phyloP scores from a whole-genome alignment of 2,797 vertebrate genomes.

The Rhincodon typus region DNA sequence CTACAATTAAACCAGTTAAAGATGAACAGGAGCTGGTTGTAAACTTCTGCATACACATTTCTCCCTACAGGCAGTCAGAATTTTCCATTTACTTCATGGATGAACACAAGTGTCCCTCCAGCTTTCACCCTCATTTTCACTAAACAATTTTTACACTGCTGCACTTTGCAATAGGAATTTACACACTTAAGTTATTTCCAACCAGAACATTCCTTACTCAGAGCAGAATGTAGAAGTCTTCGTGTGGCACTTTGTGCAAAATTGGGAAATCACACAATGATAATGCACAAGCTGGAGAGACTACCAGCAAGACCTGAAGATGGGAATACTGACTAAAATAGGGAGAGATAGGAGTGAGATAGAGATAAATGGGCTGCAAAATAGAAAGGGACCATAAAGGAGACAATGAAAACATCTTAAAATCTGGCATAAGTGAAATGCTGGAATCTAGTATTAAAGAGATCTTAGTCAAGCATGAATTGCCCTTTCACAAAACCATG shows the following conservation, averaged over 20 bases:
- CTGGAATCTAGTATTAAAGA: too few species aligned
- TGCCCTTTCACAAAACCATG: too few species aligned
- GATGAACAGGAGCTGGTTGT: not conserved
- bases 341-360: too few species aligned
- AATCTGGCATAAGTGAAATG: too few species aligned
- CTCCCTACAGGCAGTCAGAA: not conserved
- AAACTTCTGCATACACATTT: not conserved
- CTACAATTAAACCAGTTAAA: not conserved
- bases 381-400: too few species aligned
- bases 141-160: not conserved
- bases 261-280: not conserved
- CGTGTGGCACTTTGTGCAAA: not conserved
- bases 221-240: not conserved
- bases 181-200: not conserved
- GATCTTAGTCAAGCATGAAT: too few species aligned
- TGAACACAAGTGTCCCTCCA: not conserved
- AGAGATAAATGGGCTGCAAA: too few species aligned
- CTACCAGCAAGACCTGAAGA: too few species aligned
- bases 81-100: not conserved
- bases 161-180: not conserved
- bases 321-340: too few species aligned
- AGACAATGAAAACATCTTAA: too few species aligned
- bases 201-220: not conserved
- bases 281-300: not conserved
- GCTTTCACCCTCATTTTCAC: not conserved